phyloP scores from a whole-genome alignment of 2,113 vertebrate species.

The Chiloscyllium plagiosum region DNA sequence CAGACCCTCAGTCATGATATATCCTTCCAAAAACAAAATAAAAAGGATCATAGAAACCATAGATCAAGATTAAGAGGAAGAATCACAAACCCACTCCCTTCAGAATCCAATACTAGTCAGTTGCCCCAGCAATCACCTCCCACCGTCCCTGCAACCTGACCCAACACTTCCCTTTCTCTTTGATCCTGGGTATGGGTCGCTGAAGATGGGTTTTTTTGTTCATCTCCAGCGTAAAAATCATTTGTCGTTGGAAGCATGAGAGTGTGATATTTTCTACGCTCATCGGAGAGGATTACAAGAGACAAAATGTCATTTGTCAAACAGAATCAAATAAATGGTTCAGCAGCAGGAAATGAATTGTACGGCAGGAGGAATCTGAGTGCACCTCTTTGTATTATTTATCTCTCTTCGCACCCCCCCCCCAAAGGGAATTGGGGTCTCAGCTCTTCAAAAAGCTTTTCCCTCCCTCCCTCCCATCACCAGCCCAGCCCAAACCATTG shows the following conservation, averaged over 20 bases:
- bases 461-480: not conserved
- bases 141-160: not conserved
- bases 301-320: not conserved
- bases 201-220: no score
- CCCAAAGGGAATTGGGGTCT: not conserved
- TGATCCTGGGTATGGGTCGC: no score
- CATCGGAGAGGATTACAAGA: not conserved
- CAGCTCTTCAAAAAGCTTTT: not conserved
- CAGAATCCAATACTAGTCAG: not conserved
- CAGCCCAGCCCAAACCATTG: not conserved
- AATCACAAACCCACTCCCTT: not conserved
- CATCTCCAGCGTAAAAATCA: not conserved
- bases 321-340: not conserved
- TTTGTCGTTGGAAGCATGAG: not conserved
- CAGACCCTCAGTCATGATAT: no score
- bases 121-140: not conserved
- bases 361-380: not conserved
- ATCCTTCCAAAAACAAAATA: no score
- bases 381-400: not conserved
- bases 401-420: not conserved
- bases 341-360: not conserved
- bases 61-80: no score
- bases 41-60: no score
- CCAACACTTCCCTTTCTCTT: not conserved
- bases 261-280: not conserved